Base-by-base conservation (phyloP, 2,797 vertebrate species). In the Sebastes hubbsi region DNA sequence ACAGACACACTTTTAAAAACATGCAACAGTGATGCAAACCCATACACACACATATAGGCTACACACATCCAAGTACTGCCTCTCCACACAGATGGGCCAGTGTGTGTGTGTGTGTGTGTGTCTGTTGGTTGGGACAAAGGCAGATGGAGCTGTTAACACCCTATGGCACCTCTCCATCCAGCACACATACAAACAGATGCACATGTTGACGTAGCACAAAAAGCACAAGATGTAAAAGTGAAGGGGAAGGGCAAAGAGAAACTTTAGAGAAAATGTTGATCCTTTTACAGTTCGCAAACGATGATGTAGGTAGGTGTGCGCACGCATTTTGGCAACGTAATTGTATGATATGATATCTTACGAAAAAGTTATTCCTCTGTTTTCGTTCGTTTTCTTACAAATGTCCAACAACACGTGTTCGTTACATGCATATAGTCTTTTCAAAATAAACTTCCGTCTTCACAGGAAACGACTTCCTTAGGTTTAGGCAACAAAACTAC, bases 131-230 rank as follows among this genome's bases (percentile, higher is more conserved):
- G 56, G 24, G 54, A 72, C 72, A 59, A 78, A 80, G 72, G 75
- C 86, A 88, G 84, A 88, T 86, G 90, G 84, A 80, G 66, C 61
- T 76, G 71, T 55, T 64, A 84, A 78, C 78, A 84, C 38, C 60
- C 49, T 29, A 38, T 84, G 84, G 74, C 66, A 81, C 62, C 49
- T 62, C 38, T 87, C 73, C 77, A 80, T 77, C 56, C n/a, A 87
- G 16, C 63, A 46, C n/a, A 54, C 52, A 30, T 10, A 56, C 22
- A 65, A 67, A 66, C 20, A 68, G n/a, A 66, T 34, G 32, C 65
- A 67, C 68, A 60, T 54, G 56, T 71, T 79, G 25, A 63, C 20
- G 2, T 22, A 8, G 62, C 74, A 73, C 24, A 42, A 76, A 25
- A 73, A 55, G 2, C 24, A 72, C 8, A 22, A 71, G 34, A 65